Percentiles rank a stretch among this genome's conserved stretches.
Conservation (phyloP, 2,113 vertebrate genomes). For the Hippocampus mohnikei region DNA sequence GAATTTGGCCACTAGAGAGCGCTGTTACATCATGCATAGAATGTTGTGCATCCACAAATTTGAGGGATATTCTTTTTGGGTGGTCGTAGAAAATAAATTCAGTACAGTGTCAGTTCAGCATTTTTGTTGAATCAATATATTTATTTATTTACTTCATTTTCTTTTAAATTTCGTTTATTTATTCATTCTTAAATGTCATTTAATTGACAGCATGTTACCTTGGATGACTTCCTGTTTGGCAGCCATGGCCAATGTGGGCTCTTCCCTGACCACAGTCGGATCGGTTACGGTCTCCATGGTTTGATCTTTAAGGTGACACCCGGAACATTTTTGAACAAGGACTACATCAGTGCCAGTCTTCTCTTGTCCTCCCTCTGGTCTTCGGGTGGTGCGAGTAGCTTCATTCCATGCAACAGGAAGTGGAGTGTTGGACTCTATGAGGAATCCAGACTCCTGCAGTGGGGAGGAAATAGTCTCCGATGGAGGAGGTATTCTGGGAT, state of each 20-base stretch:
- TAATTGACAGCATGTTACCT: slow-evolving; percentile 31
- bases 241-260: slow-evolving; percentile 23
- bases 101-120: neutral
- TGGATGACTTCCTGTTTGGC: slow-evolving; percentile 39
- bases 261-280: slow-evolving; percentile 1
- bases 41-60: neutral
- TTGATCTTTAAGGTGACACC: slow-evolving; percentile 22
- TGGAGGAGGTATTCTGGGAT: slow-evolving; percentile 21
- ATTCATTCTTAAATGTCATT: neutral
- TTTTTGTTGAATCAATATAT: neutral
- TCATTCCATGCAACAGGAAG: slow-evolving; percentile 25
- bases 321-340: slow-evolving; percentile 20
- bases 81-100: no score
- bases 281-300: slow-evolving; percentile 20
- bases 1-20: slow-evolving; percentile 28
- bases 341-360: slow-evolving; percentile 18
- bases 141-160: neutral
- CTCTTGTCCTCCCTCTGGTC: neutral
- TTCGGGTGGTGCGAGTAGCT: neutral
- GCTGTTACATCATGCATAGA: slow-evolving; percentile 16
- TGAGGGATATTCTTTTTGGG: no score
- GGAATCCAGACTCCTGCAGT: slow-evolving; percentile 56
- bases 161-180: neutral
- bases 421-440: slow-evolving; percentile 55
- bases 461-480: slow-evolving; percentile 25